phyloP scores from a whole-genome alignment of 2,888 invertebrate species.

The Pristionchus japonicus region DNA sequence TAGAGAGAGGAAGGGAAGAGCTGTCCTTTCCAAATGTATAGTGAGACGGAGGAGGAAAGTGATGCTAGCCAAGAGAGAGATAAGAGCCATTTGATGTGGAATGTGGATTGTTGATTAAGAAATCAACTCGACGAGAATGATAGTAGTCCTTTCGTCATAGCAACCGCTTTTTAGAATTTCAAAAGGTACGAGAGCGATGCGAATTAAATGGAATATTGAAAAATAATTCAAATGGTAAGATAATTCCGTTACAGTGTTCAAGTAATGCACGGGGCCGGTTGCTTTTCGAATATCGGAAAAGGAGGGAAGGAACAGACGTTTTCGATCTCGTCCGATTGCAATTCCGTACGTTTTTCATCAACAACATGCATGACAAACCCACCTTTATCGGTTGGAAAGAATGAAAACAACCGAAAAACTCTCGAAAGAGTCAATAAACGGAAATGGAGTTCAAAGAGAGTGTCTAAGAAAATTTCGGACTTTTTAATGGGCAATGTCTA shows the following conservation, averaged over 20 bases:
- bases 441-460: too few relatives aligned
- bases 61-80: slow-evolving; percentile 20
- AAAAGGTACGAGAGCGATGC: too few relatives aligned
- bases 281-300: slow-evolving; percentile 12
- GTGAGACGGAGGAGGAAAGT: background rate
- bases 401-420: background rate
- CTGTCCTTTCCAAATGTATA: slow-evolving; percentile 18
- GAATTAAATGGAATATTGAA: too few relatives aligned
- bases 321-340: background rate
- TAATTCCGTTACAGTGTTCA: background rate
- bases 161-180: too few relatives aligned
- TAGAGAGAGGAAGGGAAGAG: background rate
- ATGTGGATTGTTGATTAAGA: background rate
- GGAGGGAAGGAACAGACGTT: background rate
- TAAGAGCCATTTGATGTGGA: background rate
- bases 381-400: background rate
- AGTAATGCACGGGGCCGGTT: slow-evolving; percentile 2
- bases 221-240: background rate
- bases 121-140: too few relatives aligned
- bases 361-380: background rate
- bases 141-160: too few relatives aligned
- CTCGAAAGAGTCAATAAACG: background rate
- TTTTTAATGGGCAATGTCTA: background rate
- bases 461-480: too few relatives aligned
- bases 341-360: slow-evolving; percentile 6